Evolutionary conservation across 1,140 invertebrate species (phyloP).

Genomic region (Megalonaias nervosa): DNA sequence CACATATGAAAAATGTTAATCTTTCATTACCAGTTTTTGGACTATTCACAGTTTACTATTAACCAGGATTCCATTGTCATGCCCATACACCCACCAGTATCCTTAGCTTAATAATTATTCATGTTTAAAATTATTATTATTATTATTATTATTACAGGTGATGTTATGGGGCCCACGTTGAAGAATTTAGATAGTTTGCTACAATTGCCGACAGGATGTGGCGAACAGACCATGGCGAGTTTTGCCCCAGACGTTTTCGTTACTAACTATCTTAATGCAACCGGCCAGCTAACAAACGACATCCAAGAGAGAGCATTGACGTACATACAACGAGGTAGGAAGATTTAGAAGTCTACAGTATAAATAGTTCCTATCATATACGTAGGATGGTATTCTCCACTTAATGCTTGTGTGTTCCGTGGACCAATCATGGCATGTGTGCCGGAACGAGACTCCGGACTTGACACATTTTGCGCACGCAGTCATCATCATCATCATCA

Average conservation of each 20-base stretch:
- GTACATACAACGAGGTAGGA: conserved; percentile 82
- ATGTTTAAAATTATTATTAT: neutral
- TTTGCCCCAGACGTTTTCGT: conserved; percentile 93
- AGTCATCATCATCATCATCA: no score
- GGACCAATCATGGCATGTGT: no score
- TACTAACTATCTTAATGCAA: conserved; percentile 85
- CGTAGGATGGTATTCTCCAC: no score
- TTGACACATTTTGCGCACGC: no score
- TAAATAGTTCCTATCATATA: no score
- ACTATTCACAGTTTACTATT: no score
- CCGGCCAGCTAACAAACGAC: conserved; percentile 76
- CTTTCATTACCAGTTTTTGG: no score
- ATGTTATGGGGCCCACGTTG: conserved; percentile 48
- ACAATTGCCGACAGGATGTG: conserved; percentile 79
- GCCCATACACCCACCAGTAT: neutral
- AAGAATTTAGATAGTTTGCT: conserved; percentile 42
- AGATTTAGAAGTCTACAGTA: neutral
- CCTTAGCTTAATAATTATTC: neutral
- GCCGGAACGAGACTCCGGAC: no score
- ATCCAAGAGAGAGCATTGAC: conserved; percentile 81
- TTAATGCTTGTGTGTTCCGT: no score
- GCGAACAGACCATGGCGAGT: conserved; percentile 94
- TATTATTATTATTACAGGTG: conserved; percentile 36
- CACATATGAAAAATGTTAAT: no score
- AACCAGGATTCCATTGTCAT: neutral